These are phyloP conservation scores for Guaruba guarouba DNA, from an alignment of 2,113 vertebrate genomes.

Conservation along the genomic window DNA sequence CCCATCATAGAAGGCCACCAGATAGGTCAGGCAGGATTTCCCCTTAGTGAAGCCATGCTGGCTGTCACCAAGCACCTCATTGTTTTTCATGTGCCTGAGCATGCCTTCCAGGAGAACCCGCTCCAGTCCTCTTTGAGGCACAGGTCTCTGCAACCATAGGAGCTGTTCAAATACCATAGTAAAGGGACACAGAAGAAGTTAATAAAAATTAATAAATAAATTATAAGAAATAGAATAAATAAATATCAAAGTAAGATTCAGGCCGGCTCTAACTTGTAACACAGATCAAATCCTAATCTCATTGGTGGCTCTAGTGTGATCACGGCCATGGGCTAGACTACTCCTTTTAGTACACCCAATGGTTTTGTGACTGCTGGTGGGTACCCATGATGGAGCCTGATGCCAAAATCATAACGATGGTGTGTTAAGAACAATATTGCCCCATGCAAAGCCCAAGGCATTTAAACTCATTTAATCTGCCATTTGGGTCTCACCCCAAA, in stretches of 20 bases:
- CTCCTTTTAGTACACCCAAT: background rate
- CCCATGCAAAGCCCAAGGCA: fast-evolving
- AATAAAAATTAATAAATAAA: background rate
- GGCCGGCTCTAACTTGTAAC: background rate
- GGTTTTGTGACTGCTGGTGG: background rate
- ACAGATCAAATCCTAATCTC: background rate
- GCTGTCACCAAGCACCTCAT: too few species aligned
- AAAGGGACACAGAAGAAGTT: background rate
- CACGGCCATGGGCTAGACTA: fast-evolving
- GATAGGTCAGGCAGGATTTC: too few species aligned
- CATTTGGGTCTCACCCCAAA: background rate
- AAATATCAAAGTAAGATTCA: background rate
- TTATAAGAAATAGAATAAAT: background rate
- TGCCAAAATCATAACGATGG: background rate
- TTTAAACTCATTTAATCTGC: background rate
- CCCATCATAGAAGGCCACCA: too few species aligned
- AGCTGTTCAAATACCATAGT: background rate
- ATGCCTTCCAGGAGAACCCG: too few species aligned
- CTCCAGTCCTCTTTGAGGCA: background rate
- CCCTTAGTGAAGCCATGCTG: too few species aligned
- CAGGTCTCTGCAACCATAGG: background rate
- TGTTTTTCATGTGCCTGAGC: too few species aligned
- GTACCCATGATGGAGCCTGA: background rate
- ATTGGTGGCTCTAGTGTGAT: background rate
- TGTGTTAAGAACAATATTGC: background rate